Evolutionary conservation across 2,113 vertebrate species (phyloP).

Genomic region (Siniperca knerii): DNA sequence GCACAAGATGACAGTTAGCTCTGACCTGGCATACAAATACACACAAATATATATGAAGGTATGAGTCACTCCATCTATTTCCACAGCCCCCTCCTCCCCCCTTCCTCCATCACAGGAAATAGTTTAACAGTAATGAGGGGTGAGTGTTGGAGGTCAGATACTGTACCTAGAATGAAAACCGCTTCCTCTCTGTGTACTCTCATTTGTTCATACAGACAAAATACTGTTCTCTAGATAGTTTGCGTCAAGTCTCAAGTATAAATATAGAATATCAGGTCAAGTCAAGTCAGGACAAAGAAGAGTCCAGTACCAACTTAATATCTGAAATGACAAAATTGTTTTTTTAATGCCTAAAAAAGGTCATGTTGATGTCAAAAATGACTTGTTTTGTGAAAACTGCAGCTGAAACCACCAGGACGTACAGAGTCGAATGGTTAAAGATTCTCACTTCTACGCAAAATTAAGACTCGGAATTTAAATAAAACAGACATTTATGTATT

Average conservation of each 20-base stretch:
- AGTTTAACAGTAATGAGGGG: constrained; percentile 64
- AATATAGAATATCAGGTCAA: background rate
- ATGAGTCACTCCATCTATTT: constrained; percentile 72
- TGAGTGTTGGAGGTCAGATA: constrained; percentile 58
- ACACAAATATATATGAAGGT: constrained; percentile 34
- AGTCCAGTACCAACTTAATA: background rate
- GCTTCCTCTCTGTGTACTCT: constrained; percentile 22
- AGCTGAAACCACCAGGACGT: too few relatives aligned
- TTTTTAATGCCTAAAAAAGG: background rate
- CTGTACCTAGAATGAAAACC: constrained; percentile 11
- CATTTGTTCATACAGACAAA: constrained; percentile 5
- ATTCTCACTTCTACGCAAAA: too few relatives aligned
- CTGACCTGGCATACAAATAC: constrained; percentile 45
- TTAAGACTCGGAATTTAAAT: background rate
- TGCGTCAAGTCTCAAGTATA: background rate
- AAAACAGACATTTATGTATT: background rate
- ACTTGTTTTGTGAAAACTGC: too few relatives aligned
- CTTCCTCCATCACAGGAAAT: constrained; percentile 69
- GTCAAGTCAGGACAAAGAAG: background rate
- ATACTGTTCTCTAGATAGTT: background rate
- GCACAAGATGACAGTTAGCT: constrained; percentile 48
- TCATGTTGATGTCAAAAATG: background rate
- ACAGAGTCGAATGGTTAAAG: too few relatives aligned
- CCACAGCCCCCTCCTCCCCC: constrained; percentile 19
- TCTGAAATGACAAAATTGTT: background rate